A percentile compares a stretch with the other conserved stretches of the same genome.
phyloP scores from a whole-genome alignment of 2,113 vertebrate genomes.

The Brevimyrus niger region DNA sequence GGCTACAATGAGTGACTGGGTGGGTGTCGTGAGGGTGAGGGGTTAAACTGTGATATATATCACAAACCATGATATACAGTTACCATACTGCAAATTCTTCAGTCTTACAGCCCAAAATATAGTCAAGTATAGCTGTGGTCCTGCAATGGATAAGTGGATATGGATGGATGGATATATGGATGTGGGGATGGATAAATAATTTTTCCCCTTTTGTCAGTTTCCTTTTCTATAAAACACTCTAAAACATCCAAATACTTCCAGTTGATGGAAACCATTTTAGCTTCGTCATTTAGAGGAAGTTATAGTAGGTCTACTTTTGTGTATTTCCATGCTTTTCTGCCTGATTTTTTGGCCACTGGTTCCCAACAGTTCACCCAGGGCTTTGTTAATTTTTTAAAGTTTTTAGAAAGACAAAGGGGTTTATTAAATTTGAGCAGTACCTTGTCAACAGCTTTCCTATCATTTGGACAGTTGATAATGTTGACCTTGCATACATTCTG shows the following conservation, averaged over 20 bases:
- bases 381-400: background rate
- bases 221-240: background rate
- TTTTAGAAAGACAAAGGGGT: background rate
- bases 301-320: background rate
- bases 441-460: background rate
- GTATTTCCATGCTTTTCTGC: background rate
- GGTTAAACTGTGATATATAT: background rate
- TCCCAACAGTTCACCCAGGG: background rate
- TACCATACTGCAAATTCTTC: background rate
- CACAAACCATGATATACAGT: background rate
- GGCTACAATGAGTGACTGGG: background rate
- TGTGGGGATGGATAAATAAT: background rate
- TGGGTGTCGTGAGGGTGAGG: background rate
- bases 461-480: background rate
- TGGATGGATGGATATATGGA: background rate
- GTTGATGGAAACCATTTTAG: background rate
- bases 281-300: background rate
- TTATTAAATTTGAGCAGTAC: background rate
- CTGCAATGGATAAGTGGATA: background rate
- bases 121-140: background rate
- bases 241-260: background rate
- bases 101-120: background rate
- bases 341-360: background rate
- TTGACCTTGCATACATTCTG: background rate
- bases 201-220: background rate